These are phyloP conservation scores for Hoplias malabaricus DNA, from an alignment of 2,113 vertebrate genomes.

Conservation along the genomic window DNA sequence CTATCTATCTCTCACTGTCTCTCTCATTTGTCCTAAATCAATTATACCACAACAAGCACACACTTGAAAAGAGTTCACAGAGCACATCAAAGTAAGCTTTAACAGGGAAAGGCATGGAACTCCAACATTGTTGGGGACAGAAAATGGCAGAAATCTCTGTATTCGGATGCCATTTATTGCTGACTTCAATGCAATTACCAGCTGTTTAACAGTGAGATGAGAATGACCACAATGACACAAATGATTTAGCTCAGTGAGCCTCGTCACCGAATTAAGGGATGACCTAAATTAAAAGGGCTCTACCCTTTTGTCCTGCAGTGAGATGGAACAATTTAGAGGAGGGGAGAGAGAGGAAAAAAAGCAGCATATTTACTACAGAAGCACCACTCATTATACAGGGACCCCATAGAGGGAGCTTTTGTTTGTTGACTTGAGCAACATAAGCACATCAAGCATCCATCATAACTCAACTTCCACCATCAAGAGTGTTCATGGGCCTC, in stretches of 20 bases:
- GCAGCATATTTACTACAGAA: constrained; percentile 75
- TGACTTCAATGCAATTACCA: constrained; percentile 6
- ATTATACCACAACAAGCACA: constrained; percentile 49
- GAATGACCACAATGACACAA: constrained; percentile 63
- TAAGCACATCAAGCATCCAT: constrained; percentile 67
- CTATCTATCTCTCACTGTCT: constrained; percentile 1
- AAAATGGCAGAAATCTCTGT: constrained; percentile 6
- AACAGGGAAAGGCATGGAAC: constrained; percentile 30
- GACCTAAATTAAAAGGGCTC: constrained; percentile 74
- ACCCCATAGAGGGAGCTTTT: constrained; percentile 77
- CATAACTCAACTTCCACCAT: constrained; percentile 57
- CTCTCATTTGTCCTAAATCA: constrained; percentile 38
- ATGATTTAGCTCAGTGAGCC: constrained; percentile 69
- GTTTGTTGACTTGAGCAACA: constrained; percentile 69
- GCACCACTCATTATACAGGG: constrained; percentile 74
- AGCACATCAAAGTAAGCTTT: constrained; percentile 34
- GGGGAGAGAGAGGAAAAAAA: neutral
- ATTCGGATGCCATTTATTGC: neutral
- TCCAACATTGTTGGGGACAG: neutral
- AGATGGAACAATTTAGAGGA: constrained; percentile 60
- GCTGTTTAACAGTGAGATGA: neutral
- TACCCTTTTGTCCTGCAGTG: constrained; percentile 75
- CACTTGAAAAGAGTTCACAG: constrained; percentile 41
- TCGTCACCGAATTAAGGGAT: constrained; percentile 67
- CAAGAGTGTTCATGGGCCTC: constrained; percentile 61